phyloP scores from a whole-genome alignment of 2,797 vertebrate species.

The Enoplosus armatus region DNA sequence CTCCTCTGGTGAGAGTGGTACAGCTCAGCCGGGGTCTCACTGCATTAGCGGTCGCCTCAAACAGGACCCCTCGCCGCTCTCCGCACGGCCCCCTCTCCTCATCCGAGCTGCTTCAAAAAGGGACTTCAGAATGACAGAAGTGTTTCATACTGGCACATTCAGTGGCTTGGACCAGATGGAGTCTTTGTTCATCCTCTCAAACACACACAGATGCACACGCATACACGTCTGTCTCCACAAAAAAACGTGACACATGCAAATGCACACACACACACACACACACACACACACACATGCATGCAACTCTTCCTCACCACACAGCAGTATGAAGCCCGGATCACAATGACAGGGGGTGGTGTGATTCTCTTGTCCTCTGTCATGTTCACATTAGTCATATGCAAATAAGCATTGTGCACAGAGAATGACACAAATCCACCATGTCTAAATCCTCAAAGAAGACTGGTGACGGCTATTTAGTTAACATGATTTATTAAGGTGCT shows the following conservation, averaged over 20 bases:
- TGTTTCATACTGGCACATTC: conserved; percentile 72
- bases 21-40: conserved; percentile 35
- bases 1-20: conserved; percentile 29
- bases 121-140: conserved; percentile 58
- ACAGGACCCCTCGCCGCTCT: conserved; percentile 52
- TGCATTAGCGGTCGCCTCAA: conserved; percentile 47
- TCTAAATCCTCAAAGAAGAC: conserved; percentile 78
- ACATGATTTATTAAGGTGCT: conserved; percentile 81
- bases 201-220: conserved; percentile 44
- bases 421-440: conserved; percentile 83
- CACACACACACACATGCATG: conserved; percentile 22
- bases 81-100: conserved; percentile 65
- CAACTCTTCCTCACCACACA: conserved; percentile 47
- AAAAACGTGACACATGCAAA: conserved; percentile 43
- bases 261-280: conserved; percentile 2
- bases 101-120: conserved; percentile 61
- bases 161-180: conserved; percentile 74
- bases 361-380: conserved; percentile 79
- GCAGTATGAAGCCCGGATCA: conserved; percentile 73
- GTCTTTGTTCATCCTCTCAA: conserved; percentile 72
- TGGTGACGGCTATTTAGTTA: conserved; percentile 75
- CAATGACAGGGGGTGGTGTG: conserved; percentile 69
- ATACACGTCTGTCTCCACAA: conserved; percentile 31
- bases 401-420: conserved; percentile 78
- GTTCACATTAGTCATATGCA: conserved; percentile 84